These are phyloP conservation scores for Pantherophis vulpinus DNA, from an alignment of 2,797 vertebrate species.

Conservation along the genomic window DNA sequence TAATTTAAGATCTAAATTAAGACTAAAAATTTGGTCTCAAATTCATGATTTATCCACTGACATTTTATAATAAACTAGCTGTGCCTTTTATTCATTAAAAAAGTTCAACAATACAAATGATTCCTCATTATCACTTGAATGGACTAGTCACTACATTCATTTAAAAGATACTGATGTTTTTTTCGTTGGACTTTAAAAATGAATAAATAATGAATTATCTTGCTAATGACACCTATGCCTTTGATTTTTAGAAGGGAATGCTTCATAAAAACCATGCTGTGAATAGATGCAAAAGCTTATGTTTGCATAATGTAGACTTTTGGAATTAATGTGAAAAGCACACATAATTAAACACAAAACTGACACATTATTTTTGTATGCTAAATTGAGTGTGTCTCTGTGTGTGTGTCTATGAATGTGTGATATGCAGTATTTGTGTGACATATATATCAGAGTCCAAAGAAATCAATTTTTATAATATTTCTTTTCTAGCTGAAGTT, in stretches of 20 bases:
- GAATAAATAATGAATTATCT: background rate
- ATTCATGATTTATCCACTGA: constrained; percentile 17
- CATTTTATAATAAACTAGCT: background rate
- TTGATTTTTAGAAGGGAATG: background rate
- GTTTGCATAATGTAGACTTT: constrained; percentile 6
- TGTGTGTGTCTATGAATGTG: background rate
- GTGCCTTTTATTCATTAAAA: constrained; percentile 26
- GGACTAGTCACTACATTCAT: background rate
- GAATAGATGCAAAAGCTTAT: background rate
- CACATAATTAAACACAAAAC: constrained; percentile 26
- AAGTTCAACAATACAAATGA: background rate
- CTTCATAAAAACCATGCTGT: constrained; percentile 11
- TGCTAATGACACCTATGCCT: background rate
- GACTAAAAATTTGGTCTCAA: background rate
- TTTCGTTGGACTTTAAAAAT: constrained; percentile 3
- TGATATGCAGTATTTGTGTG: background rate
- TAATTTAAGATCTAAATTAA: background rate
- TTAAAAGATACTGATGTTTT: constrained; percentile 14
- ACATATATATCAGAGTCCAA: background rate
- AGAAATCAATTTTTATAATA: constrained; percentile 20
- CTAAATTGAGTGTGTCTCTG: background rate
- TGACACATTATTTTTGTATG: constrained; percentile 24
- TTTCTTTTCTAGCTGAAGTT: constrained; percentile 3
- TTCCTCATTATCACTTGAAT: background rate
- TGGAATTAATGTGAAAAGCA: constrained; percentile 29